Base-by-base conservation (phyloP, 1,140 invertebrate species). In the Drosophila santomea region DNA sequence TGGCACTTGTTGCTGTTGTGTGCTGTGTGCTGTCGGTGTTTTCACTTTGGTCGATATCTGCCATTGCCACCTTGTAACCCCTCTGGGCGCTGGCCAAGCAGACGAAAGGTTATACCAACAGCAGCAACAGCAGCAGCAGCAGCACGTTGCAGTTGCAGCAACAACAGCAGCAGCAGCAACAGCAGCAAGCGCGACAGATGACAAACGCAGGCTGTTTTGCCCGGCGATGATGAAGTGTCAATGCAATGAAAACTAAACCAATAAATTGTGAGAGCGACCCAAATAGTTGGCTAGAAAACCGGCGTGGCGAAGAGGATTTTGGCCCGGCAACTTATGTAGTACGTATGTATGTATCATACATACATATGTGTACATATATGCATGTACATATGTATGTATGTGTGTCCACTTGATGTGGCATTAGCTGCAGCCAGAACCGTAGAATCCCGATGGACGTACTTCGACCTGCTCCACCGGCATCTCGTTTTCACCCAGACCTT, bases 181-280 rank as follows among this genome's bases (percentile, higher is more conserved):
- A 35, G 39, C 25, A 50, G 57, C 43, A 55, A 62, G 69, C 56
- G 64, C 64, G 83, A 78, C 61, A 74, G 81, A 90, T 88, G 88
- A 91, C 88, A 91, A 91, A 88, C 80, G 83, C 89, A 74, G 73
- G 81, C 73, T 71, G 76, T 66, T 68, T 66, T 68, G 64, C 76
- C 81, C 81, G 68, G 68, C 83, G 82, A 88, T 90, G 90, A 91
- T 91, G 90, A 80, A 91, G 90, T 91, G 90, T 91, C 90, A 91
- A 91, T 91, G 90, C 90, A 91, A 91, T 91, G 90, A 91, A 91
- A 91, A 91, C 88, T 91, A 91, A 91, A 91, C 90, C 91, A 91
- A 91, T 91, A 91, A 91, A 91, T 91, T 91, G 90, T 91, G 90
- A 91, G 90, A 91, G 90, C 88, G 90, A 90, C 90, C 90, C 85